phyloP scores from a whole-genome alignment of 1,140 invertebrate species.

The Araneus ventricosus region DNA sequence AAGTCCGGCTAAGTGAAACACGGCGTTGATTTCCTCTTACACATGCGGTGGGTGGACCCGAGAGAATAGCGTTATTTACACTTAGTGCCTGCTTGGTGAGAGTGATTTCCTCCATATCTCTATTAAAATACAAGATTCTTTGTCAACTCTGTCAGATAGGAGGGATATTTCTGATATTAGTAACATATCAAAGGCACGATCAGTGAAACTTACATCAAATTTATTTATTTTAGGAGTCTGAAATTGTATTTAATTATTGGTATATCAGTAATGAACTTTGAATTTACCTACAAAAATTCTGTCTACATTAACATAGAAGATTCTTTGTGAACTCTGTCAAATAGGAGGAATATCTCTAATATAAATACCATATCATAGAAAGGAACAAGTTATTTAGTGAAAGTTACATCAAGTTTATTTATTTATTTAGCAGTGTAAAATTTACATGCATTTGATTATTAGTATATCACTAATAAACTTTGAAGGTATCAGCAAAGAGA shows the following conservation, averaged over 20 bases:
- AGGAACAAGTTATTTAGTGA: background rate
- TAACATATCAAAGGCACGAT: background rate
- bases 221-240: too few relatives aligned
- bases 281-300: too few relatives aligned
- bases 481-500: too few relatives aligned
- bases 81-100: slow-evolving; percentile 14
- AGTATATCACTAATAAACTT: too few relatives aligned
- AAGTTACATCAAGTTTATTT: background rate
- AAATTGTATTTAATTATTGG: too few relatives aligned
- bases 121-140: slow-evolving; percentile 19
- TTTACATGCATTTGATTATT: too few relatives aligned
- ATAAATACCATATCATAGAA: background rate
- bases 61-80: slow-evolving; percentile 62
- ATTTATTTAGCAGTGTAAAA: background rate
- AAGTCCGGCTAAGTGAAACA: slow-evolving; percentile 71
- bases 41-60: slow-evolving; percentile 49
- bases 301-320: slow-evolving; percentile 15
- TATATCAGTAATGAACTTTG: too few relatives aligned
- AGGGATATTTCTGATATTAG: too few relatives aligned
- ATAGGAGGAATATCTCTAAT: too few relatives aligned
- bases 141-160: background rate
- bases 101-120: slow-evolving; percentile 41
- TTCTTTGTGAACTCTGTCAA: background rate
- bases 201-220: background rate
- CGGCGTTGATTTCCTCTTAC: slow-evolving; percentile 72